Evolutionary conservation across 2,888 invertebrate species (phyloP), one percentile per base, ranked within the genome.

Genomic region (Acleris cristana): DNA sequence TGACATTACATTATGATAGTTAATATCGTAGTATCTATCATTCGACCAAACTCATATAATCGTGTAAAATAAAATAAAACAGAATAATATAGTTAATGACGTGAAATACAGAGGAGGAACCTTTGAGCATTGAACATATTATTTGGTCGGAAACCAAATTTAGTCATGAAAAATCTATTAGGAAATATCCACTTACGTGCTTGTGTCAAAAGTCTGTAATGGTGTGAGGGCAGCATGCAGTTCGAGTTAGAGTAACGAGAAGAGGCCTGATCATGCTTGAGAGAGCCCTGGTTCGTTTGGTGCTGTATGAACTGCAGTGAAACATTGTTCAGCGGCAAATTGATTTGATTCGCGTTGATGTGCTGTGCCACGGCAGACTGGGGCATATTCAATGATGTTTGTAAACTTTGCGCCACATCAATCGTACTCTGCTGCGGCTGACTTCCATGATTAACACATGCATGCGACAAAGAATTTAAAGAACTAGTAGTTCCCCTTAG

Each of bases 401-500:
- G 88, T 81, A 88, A 83, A 80, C 81, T 85, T 77, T 86, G 86
- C 69, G 82, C 80, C 79, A 85, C 79, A 75, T 90, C 89, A 72
- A 85, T 82, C 70, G 80, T 76, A 70, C 80, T 81, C 68, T 82
- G 83, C 76, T 84, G 88, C 66, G 82, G 75, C 76, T 81, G 81
- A 77, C 82, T 82, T 63, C 85, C 87, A 85, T 88, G 86, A 74
- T 82, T 85, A 74, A 80, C 79, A 81, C 86, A 85, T 67, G 81
- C 75, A 74, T 88, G 87, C 71, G 87, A 83, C 73, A 86, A 79
- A 73, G 81, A 81, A 79, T 85, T 86, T 73, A 85, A 69, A 69
- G 88, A 83, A 83, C 77, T 84, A 74, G 84, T 86, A 72, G 83
- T 84, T 78, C 89, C 88, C 86, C 90, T 89, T 80, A 90, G 72